A percentile compares a stretch with the other conserved stretches of the same genome.
These are phyloP conservation scores for Leptura quadrifasciata DNA, from an alignment of 2,888 invertebrate species.

Conservation along the genomic window DNA sequence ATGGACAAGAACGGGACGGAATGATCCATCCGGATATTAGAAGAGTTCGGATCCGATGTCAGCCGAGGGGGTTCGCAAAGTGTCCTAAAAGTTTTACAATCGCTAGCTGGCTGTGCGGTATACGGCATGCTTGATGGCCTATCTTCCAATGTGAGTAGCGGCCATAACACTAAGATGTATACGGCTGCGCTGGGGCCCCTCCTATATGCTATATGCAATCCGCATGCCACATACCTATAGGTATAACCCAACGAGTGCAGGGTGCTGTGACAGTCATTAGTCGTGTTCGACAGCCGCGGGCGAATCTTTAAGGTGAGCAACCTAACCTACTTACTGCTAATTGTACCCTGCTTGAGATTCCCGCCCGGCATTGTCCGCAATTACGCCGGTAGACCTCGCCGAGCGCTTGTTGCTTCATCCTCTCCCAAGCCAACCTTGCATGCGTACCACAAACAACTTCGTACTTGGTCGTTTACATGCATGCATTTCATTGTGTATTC, in stretches of 20 bases:
- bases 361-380: conserved; percentile 62
- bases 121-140: conserved; percentile 80
- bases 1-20: conserved; percentile 65
- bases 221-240: conserved; percentile 74
- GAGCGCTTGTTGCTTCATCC: conserved; percentile 66
- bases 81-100: conserved; percentile 81
- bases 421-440: conserved; percentile 53
- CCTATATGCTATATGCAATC: conserved; percentile 74
- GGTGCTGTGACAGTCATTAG: conserved; percentile 74
- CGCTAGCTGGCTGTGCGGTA: conserved; percentile 74
- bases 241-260: conserved; percentile 72
- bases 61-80: conserved; percentile 75
- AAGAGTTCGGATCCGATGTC: conserved; percentile 70
- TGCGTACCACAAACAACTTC: conserved; percentile 53
- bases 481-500: conserved; percentile 60
- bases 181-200: conserved; percentile 78
- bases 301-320: conserved; percentile 71
- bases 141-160: conserved; percentile 81
- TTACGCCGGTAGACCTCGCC: conserved; percentile 59
- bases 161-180: conserved; percentile 79
- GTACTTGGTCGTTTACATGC: conserved; percentile 56
- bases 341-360: conserved; percentile 65
- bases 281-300: conserved; percentile 74
- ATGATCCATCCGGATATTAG: conserved; percentile 72
- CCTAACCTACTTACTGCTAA: conserved; percentile 71